Percentiles rank a stretch among this genome's conserved stretches.
Conservation (phyloP, 1,140 invertebrate species). For the Drosophila lacteicornis region DNA sequence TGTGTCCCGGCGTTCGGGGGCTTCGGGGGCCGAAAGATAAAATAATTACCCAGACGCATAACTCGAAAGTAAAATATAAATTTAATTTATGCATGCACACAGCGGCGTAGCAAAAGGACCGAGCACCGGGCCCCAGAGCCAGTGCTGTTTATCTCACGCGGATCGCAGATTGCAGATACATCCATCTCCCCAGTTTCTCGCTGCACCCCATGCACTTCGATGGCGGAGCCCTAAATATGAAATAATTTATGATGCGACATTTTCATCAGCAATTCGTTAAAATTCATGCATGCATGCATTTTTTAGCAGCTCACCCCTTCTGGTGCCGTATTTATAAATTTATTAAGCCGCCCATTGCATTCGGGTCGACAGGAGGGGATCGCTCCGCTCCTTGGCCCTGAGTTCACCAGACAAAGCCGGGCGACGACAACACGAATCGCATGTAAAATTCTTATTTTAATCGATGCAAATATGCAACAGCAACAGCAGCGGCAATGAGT, state of each 20-base stretch:
- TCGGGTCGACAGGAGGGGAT: not conserved
- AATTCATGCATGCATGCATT: slow-evolving; percentile 83
- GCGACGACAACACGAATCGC: slow-evolving; percentile 82
- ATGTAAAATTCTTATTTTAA: slow-evolving; percentile 83
- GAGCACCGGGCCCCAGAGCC: slow-evolving; percentile 16
- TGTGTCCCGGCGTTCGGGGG: slow-evolving; percentile 21
- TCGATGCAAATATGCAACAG: slow-evolving; percentile 79
- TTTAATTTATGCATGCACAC: slow-evolving; percentile 80
- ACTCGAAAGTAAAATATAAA: slow-evolving; percentile 81
- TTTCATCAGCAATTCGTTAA: slow-evolving; percentile 84
- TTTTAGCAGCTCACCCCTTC: slow-evolving; percentile 60
- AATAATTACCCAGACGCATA: slow-evolving; percentile 83
- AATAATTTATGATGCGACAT: slow-evolving; percentile 84
- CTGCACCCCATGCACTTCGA: slow-evolving; percentile 4
- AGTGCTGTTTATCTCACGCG: slow-evolving; percentile 78
- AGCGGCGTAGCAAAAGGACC: slow-evolving; percentile 32
- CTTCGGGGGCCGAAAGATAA: slow-evolving; percentile 57
- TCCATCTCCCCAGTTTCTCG: slow-evolving; percentile 7
- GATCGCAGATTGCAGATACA: slow-evolving; percentile 47
- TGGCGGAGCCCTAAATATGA: slow-evolving; percentile 71
- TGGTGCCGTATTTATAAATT: slow-evolving; percentile 74
- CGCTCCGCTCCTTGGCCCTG: slow-evolving; percentile 38
- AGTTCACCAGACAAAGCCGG: slow-evolving; percentile 72
- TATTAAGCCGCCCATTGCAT: slow-evolving; percentile 67
- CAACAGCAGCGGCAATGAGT: slow-evolving; percentile 40